Conservation (phyloP, 1,140 invertebrate species). For the Leptinotarsa defecta region DNA sequence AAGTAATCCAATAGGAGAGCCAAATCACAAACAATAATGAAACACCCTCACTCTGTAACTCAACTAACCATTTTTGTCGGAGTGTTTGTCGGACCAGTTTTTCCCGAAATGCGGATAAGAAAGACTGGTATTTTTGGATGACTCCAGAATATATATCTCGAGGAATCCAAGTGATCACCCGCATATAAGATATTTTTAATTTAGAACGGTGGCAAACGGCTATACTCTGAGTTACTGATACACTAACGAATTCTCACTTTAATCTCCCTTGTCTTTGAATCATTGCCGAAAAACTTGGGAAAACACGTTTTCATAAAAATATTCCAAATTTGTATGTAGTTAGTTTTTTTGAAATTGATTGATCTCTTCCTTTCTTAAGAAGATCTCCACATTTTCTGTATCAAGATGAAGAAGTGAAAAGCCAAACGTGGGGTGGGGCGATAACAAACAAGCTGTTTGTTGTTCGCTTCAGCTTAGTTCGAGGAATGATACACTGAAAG, state of each 20-base stretch:
- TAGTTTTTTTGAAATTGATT: no score
- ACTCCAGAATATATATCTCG: slow-evolving; percentile 27
- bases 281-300: no score
- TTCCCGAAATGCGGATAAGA: slow-evolving; percentile 19
- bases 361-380: no score
- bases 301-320: no score
- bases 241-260: not conserved
- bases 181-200: slow-evolving; percentile 23
- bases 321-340: no score
- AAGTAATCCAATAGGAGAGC: slow-evolving; percentile 12
- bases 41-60: not conserved
- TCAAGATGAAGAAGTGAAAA: no score
- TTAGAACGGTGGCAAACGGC: slow-evolving; percentile 15
- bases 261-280: no score
- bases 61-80: slow-evolving; percentile 31
- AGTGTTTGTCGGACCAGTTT: slow-evolving; percentile 4
- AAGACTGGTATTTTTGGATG: slow-evolving; percentile 25
- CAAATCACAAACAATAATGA: slow-evolving; percentile 10
- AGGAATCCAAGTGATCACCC: slow-evolving; percentile 14
- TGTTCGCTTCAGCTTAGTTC: no score
- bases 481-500: no score
- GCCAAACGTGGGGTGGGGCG: no score
- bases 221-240: slow-evolving; percentile 9
- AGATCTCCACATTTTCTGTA: no score
- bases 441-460: no score